Evolutionary conservation across 2,113 vertebrate genomes (phyloP).

Genomic region (Dinomys branickii): DNA sequence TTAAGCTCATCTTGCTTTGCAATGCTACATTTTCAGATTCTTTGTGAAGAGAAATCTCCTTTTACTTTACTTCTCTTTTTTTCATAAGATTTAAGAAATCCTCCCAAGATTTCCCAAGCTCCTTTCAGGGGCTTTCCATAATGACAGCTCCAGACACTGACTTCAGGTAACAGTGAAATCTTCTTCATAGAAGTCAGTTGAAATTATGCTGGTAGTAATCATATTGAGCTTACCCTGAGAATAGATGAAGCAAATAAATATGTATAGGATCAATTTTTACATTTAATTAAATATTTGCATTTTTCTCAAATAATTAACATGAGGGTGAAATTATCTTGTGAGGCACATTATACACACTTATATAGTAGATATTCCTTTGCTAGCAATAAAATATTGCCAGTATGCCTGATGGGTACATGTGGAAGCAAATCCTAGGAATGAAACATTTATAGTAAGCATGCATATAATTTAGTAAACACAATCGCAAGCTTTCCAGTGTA

Average conservation of each 20-base stretch:
- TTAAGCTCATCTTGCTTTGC: constrained; percentile 32
- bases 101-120: constrained; percentile 55
- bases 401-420: constrained; percentile 46
- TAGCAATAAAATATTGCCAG: constrained; percentile 44
- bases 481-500: constrained; percentile 24
- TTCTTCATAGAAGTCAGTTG: constrained; percentile 51
- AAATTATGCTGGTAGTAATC: constrained; percentile 35
- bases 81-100: constrained; percentile 58
- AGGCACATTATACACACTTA: constrained; percentile 45
- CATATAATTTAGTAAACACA: constrained; percentile 71
- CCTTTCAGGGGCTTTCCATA: constrained; percentile 60
- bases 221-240: constrained; percentile 46
- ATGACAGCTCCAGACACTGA: constrained; percentile 13
- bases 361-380: not conserved
- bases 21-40: constrained; percentile 32
- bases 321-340: constrained; percentile 49
- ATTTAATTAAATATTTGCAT: constrained; percentile 73
- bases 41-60: constrained; percentile 46
- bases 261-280: constrained; percentile 67
- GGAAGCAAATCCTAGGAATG: constrained; percentile 3
- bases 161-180: constrained; percentile 51
- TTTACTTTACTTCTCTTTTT: constrained; percentile 50
- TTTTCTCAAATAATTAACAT: constrained; percentile 61
- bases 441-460: constrained; percentile 68
- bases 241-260: constrained; percentile 65